A percentile compares a stretch with the other conserved stretches of the same genome.
phyloP scores from a whole-genome alignment of 2,888 invertebrate genomes.

The Pammene fasciana region DNA sequence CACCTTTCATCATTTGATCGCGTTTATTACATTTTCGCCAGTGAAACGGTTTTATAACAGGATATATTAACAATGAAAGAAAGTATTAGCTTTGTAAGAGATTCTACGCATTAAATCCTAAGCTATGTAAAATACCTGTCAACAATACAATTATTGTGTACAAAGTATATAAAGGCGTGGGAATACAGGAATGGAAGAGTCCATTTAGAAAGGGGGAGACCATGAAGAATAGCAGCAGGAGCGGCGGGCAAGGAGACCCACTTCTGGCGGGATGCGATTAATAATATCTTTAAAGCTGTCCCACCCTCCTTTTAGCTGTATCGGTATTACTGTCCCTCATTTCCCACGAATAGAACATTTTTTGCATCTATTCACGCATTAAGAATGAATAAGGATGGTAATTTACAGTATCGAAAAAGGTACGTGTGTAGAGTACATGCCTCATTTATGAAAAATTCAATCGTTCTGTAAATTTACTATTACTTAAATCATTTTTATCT shows the following conservation, averaged over 20 bases:
- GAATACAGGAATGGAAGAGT: slow-evolving; percentile 39
- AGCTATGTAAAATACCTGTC: slow-evolving; percentile 12
- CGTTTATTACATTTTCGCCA: slow-evolving; percentile 43
- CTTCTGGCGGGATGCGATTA: slow-evolving; percentile 44
- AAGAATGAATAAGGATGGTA: background rate
- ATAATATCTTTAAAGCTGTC: slow-evolving; percentile 46
- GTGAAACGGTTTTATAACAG: slow-evolving; percentile 40
- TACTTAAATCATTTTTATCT: background rate
- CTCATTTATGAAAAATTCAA: background rate
- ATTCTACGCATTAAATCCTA: slow-evolving; percentile 19
- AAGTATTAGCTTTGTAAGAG: slow-evolving; percentile 9
- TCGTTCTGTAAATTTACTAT: background rate
- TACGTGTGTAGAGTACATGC: too few relatives aligned
- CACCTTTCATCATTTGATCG: slow-evolving; percentile 45
- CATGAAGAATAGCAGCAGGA: slow-evolving; percentile 41
- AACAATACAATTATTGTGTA: slow-evolving; percentile 30
- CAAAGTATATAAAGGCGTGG: slow-evolving; percentile 40
- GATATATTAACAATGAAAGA: slow-evolving; percentile 37
- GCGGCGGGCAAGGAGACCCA: slow-evolving; percentile 42
- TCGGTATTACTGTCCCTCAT: slow-evolving; percentile 45
- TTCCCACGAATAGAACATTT: slow-evolving; percentile 43
- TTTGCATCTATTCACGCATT: slow-evolving; percentile 35
- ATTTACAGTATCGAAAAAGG: too few relatives aligned
- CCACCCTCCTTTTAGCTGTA: slow-evolving; percentile 45
- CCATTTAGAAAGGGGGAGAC: slow-evolving; percentile 25